Evolutionary conservation across 2,113 vertebrate genomes (phyloP), one percentile per base, ranked within the genome.

Genomic region (Siniperca chuatsi): DNA sequence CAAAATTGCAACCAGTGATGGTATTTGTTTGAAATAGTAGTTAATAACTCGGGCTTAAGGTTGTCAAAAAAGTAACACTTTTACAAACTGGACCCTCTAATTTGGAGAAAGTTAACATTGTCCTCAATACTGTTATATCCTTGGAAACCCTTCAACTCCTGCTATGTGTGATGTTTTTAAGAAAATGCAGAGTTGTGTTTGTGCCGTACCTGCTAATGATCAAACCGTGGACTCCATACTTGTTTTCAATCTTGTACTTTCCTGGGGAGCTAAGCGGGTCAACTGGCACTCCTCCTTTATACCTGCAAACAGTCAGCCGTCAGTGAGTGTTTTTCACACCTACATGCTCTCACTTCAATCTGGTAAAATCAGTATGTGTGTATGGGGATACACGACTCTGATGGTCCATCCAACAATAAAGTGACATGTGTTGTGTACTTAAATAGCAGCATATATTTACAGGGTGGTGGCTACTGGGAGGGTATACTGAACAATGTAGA

Each of bases 211-310:
- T 98, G 96, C 97, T 96, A 88, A 99, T 98, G 88, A 97, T 96
- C 96, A 99, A 89, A 44, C 97, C 94, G 83, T 99, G 98, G 67
- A 99, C 98, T 73, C 98, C 98, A 15, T 98, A 99, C 92, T 96
- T 98, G 95, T 91, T 97, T 81, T 99, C 98, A 23, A 99, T 96
- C 82, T 94, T 97, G 94, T 98, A 99, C 90, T 98, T 99, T 78
- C 95, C 96, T 10, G 97, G 98, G n/a, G 96, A 95, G 46, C 93
- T 97, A 69, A 97, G 96, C 37, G 97, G 96, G 69, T 96, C 95
- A 85, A 99, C 95, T 10, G 97, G 70, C 70, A 92, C 95, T 25
- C 97, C 96, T 0, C 97, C 97, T 93, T 97, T 99, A 92, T 97
- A 99, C 98, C 98, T 99, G 87, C 60, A 85, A n/a, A 65, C 7